Evolutionary conservation across 2,888 invertebrate genomes (phyloP), one percentile per base, ranked within the genome.

Genomic region (Drosophila leonis): DNA sequence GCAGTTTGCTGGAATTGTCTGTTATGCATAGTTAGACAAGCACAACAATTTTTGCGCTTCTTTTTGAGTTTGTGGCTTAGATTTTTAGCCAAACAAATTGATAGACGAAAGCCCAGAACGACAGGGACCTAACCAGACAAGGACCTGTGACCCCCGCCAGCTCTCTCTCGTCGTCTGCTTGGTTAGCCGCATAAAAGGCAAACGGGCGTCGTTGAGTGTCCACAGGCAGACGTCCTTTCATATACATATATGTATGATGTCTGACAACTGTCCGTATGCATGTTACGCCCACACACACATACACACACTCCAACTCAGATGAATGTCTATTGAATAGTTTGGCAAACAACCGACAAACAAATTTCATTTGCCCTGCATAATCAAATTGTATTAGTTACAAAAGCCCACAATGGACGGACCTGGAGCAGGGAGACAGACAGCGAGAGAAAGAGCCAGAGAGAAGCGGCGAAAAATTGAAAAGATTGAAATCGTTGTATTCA

Each of bases 311-410:
- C 48, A 48, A 57, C 48, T 35, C 72, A 59, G 42, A 46, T 52
- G 65, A 55, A 64, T 63, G 80, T 54, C 62, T 77, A 83, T 78
- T 72, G 76, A 80, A 81, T 83, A 86, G 83, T 83, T 86, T 80
- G 80, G 78, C 83, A 83, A 86, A 84, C 83, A 87, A 82, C 77
- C 82, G 78, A 75, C 84, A 83, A 87, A 80, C 84, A 82, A 84
- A 84, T 84, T 87, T 84, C 75, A 84, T 82, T 82, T 73, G 75
- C 65, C 67, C 74, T 73, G 69, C 79, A 75, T 82, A 83, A 86
- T 86, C 83, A 81, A 83, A 83, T 83, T 86, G 83, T 81, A 81
- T 83, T 81, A 86, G 82, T 82, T 76, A 76, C 82, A 84, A 82
- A 83, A 57, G 80, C 68, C 51, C 71, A 72, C 55, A 75, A 63